phyloP scores from a whole-genome alignment of 35 echinoderm and acorn worm genomes.

The Apostichopus japonicus region DNA sequence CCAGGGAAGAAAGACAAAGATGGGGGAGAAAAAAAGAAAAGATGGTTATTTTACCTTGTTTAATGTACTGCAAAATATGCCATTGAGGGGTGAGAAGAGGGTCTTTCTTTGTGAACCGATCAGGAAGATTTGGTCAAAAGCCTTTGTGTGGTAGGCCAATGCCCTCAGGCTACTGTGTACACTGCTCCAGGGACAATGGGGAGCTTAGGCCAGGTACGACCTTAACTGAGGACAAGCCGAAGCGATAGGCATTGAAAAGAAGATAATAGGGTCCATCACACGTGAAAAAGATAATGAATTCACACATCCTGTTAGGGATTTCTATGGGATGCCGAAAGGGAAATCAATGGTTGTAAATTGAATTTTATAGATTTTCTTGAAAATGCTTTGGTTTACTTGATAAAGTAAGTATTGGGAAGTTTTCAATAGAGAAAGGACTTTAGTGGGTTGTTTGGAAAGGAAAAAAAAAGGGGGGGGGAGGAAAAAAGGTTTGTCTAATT shows the following conservation, averaged over 20 bases:
- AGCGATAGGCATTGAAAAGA: neutral
- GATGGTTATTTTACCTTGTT: conserved; percentile 52
- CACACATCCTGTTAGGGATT: conserved; percentile 29
- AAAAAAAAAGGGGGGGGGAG: neutral
- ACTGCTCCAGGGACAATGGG: conserved; percentile 23
- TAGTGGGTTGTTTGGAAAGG: too few species aligned
- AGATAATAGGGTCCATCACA: conserved; percentile 43
- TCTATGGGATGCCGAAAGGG: conserved; percentile 25
- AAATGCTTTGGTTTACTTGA: neutral
- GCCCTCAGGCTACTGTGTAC: conserved; percentile 46
- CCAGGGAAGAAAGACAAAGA: neutral
- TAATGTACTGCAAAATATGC: conserved; percentile 49
- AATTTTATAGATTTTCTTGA: conserved; percentile 2
- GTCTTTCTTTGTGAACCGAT: conserved; percentile 38
- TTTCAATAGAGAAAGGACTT: neutral
- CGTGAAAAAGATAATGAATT: conserved; percentile 42
- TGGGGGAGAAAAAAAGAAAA: neutral
- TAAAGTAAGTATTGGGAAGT: neutral
- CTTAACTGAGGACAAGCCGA: conserved; percentile 42
- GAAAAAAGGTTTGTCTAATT: neutral
- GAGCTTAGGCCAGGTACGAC: conserved; percentile 36
- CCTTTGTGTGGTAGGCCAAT: conserved; percentile 30
- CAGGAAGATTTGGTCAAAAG: neutral
- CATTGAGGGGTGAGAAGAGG: conserved; percentile 31
- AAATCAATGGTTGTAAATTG: conserved; percentile 31